phyloP scores from a whole-genome alignment of 2,113 vertebrate genomes.

The Hylia prasina region DNA sequence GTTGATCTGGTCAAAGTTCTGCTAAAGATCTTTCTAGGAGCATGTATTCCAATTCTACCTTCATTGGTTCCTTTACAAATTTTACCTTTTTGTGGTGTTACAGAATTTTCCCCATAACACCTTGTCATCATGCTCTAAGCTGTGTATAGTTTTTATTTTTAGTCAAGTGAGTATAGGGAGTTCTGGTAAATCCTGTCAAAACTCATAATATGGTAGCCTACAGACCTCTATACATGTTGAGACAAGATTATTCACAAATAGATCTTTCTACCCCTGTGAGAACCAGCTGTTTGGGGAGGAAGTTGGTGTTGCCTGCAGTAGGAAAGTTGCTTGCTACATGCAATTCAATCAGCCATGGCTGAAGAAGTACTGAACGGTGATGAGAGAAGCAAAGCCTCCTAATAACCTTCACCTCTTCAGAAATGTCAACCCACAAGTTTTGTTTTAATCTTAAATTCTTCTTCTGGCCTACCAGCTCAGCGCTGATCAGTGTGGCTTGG shows the following conservation, averaged over 20 bases:
- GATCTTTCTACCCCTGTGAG: neutral
- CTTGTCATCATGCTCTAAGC: neutral
- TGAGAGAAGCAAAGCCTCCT: neutral
- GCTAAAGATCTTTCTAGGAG: neutral
- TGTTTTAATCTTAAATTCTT: neutral
- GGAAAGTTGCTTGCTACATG: neutral
- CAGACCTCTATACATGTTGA: neutral
- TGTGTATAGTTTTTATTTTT: neutral
- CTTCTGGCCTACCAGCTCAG: neutral
- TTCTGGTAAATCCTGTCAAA: neutral
- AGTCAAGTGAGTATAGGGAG: neutral
- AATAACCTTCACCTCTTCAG: accelerated
- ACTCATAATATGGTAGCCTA: neutral
- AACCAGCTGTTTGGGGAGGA: neutral
- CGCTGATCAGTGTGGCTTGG: neutral
- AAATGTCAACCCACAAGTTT: neutral
- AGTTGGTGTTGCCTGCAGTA: neutral
- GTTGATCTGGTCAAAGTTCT: neutral
- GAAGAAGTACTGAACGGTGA: neutral
- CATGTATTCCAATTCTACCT: accelerated
- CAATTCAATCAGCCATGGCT: neutral
- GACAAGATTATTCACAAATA: neutral
- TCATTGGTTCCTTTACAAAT: neutral
- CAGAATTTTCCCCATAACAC: neutral
- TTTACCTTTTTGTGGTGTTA: neutral